Base-by-base conservation (phyloP, 2,888 invertebrate species). In the Temnothorax ravouxi region DNA sequence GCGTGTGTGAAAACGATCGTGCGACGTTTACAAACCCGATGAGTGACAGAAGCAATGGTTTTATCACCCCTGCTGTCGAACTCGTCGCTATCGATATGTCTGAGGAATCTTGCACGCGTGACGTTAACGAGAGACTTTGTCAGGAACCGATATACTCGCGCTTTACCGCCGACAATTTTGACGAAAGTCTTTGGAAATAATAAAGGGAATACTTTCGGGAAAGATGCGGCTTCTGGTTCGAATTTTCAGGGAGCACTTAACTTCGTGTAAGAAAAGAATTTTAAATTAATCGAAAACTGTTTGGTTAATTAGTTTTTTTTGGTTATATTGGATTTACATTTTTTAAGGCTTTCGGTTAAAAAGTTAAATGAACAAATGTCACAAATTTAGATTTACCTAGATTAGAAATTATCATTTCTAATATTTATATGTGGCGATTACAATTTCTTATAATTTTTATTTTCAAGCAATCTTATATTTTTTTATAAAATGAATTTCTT, bases 211-310 rank as follows among this genome's bases (percentile, higher is more conserved):
- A 69, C 47, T 52, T 86, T 81, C 13, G 76, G 84, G 67, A 83
- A 90, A 75, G 88, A 86, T 72, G 83, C 84, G 9, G 84, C 80
- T 5, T 79, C 84, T 25, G 88, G 71, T 54, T 87, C 87, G 11
- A 86, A 86, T 67, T 84, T 87, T 76, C 90, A 92, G 83, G 90
- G 89, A 90, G 86, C 89, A 82, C 86, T 91, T 86, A 92, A 90
- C 91, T 91, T 88, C 74, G 85, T 88, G 93, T 93, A 90, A 93
- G 91, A 85, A 76, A 41, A 13, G 0, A 13, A 21, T 25, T 15
- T 21, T 6, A 0, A 38, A 47, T 38, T 79, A 47, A 25, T 79
- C 2, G n/a, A 9, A 54, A 21, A 13, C 38, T 56, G 18, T 25
- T 77, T 69, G 41, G 34, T 13, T n/a, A 41, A 50, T 52, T 1